A percentile compares a stretch with the other conserved stretches of the same genome.
phyloP scores from a whole-genome alignment of 2,888 invertebrate species.

The Drosophila yooni region DNA sequence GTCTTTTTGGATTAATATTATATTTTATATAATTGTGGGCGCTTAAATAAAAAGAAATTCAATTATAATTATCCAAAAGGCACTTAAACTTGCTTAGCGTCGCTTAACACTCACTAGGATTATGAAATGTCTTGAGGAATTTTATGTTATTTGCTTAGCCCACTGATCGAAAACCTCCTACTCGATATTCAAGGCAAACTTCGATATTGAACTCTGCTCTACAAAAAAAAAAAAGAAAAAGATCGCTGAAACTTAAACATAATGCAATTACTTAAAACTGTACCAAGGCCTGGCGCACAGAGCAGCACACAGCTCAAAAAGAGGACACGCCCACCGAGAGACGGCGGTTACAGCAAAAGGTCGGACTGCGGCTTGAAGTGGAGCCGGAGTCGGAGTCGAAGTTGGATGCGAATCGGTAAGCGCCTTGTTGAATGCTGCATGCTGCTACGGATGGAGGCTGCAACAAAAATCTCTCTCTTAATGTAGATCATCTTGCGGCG shows the following conservation, averaged over 20 bases:
- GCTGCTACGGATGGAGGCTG: conserved; percentile 21
- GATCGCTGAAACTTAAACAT: conserved; percentile 63
- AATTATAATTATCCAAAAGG: background rate
- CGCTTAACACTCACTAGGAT: conserved; percentile 5
- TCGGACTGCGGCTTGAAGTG: conserved; percentile 39
- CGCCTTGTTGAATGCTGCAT: conserved; percentile 19
- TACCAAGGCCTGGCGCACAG: conserved; percentile 71
- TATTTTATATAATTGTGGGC: background rate
- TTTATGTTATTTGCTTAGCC: conserved; percentile 52
- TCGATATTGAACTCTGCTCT: conserved; percentile 57
- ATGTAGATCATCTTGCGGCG: conserved; percentile 79
- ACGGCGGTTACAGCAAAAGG: conserved; percentile 67
- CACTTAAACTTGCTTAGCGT: background rate
- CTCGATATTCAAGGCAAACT: conserved; percentile 69
- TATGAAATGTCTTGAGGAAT: conserved; percentile 21
- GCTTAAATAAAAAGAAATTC: background rate
- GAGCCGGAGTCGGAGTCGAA: conserved; percentile 3
- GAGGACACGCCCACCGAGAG: conserved; percentile 74
- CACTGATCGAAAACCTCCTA: conserved; percentile 53
- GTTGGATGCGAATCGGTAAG: conserved; percentile 42
- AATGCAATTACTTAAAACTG: conserved; percentile 81
- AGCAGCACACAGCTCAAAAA: conserved; percentile 57
- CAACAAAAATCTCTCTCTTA: conserved; percentile 76
- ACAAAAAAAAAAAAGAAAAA: conserved; percentile 40
- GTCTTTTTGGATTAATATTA: background rate